Conservation (phyloP, 2,797 vertebrate genomes). For the Gambusia yucatana region DNA sequence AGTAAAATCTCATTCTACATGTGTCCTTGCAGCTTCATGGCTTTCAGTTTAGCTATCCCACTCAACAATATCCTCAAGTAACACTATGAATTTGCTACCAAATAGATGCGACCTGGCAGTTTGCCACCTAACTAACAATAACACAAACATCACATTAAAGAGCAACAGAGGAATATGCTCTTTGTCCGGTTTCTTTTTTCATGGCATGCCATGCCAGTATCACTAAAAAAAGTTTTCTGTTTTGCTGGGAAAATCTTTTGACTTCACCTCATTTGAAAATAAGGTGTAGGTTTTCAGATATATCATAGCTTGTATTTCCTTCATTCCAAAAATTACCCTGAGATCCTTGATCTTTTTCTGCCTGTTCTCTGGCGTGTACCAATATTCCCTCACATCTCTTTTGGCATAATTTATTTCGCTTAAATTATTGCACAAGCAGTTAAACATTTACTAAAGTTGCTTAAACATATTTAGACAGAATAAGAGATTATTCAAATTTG, state of each 20-base stretch:
- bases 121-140: background rate
- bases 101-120: slow-evolving; percentile 14
- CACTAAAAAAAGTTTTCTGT: background rate
- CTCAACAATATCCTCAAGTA: slow-evolving; percentile 12
- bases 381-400: background rate
- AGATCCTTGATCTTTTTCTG: background rate
- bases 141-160: background rate
- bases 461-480: background rate
- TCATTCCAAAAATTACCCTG: background rate
- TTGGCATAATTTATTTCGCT: background rate
- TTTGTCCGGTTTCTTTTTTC: background rate
- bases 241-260: background rate
- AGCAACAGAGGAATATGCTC: background rate
- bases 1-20: slow-evolving; percentile 26
- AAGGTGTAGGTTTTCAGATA: background rate
- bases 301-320: background rate
- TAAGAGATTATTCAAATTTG: slow-evolving; percentile 4
- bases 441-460: slow-evolving; percentile 2
- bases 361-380: background rate
- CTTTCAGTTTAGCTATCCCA: slow-evolving; percentile 15
- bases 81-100: slow-evolving; percentile 5
- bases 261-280: background rate
- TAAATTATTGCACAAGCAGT: background rate
- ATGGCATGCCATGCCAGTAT: background rate
- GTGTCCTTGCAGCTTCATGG: slow-evolving; percentile 33